Evolutionary conservation across 1,140 invertebrate species (phyloP).

Genomic region (Hylyphantes graminicola): DNA sequence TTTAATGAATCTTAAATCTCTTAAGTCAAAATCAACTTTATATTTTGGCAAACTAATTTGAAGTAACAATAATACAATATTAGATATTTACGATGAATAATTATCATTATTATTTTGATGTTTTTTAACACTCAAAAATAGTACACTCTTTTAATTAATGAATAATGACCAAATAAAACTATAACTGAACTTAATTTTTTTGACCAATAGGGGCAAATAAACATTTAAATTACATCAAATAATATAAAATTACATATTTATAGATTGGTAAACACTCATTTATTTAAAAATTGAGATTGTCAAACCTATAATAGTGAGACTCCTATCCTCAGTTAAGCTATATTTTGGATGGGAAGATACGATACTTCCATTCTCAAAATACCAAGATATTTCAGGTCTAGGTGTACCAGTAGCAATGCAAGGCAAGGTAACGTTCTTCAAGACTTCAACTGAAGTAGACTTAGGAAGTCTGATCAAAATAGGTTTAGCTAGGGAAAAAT

Average conservation of each 20-base stretch:
- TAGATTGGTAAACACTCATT: not conserved
- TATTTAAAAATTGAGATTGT: not conserved
- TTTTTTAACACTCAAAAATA: too few species aligned
- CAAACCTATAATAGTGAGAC: not conserved
- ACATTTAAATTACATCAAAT: too few species aligned
- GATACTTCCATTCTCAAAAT: slow-evolving; percentile 62
- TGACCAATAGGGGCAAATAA: too few species aligned
- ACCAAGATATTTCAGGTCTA: slow-evolving; percentile 66
- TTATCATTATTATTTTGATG: too few species aligned
- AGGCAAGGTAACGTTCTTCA: slow-evolving; percentile 65
- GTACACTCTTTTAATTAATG: too few species aligned
- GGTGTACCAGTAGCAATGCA: slow-evolving; percentile 67
- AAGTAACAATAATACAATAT: not conserved
- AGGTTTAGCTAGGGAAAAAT: slow-evolving; percentile 44
- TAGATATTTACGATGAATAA: too few species aligned
- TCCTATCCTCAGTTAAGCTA: slow-evolving; percentile 15
- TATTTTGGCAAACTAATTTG: too few species aligned
- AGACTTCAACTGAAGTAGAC: slow-evolving; percentile 64
- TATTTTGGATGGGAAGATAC: slow-evolving; percentile 12
- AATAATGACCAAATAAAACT: too few species aligned
- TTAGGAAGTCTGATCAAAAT: slow-evolving; percentile 63
- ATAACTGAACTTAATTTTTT: too few species aligned
- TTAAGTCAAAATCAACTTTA: too few species aligned
- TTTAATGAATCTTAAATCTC: too few species aligned
- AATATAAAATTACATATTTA: too few species aligned